Conservation (phyloP, 2,797 vertebrate genomes). For the Buphagus erythrorhynchus region DNA sequence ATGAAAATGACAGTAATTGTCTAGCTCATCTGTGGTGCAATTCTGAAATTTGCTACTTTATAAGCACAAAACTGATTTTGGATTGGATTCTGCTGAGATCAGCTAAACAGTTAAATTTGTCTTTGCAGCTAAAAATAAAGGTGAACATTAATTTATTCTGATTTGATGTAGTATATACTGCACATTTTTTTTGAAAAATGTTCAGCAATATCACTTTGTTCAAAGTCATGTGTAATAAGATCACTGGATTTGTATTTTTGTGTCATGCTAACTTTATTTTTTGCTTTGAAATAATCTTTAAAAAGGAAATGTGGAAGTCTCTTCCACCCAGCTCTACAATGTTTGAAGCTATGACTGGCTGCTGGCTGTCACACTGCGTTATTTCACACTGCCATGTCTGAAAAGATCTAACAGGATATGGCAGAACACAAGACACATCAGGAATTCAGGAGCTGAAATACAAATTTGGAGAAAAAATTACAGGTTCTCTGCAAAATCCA, state of each 20-base stretch:
- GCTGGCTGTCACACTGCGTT: not conserved
- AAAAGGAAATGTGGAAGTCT: not conserved
- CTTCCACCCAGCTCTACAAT: not conserved
- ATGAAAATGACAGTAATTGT: not conserved
- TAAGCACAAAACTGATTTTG: not conserved
- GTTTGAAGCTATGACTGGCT: not conserved
- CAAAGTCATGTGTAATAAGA: not conserved
- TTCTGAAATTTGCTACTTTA: not conserved
- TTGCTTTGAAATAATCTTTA: not conserved
- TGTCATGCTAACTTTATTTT: not conserved
- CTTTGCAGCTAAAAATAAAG: not conserved
- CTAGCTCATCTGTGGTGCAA: not conserved
- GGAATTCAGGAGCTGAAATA: not conserved
- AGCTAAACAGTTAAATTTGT: not conserved
- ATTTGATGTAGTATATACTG: not conserved
- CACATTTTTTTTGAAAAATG: not conserved
- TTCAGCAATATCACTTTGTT: not conserved
- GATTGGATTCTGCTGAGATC: not conserved
- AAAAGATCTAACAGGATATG: not conserved
- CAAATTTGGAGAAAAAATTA: not conserved
- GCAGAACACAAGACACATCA: not conserved
- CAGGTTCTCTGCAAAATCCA: not conserved
- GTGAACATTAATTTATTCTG: not conserved
- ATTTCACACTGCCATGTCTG: not conserved
- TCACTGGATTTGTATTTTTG: not conserved